Percentiles rank a stretch among this genome's conserved stretches.
Evolutionary conservation across 2,797 vertebrate species (phyloP).

Genomic region (Gymnoscopelus microlampas): DNA sequence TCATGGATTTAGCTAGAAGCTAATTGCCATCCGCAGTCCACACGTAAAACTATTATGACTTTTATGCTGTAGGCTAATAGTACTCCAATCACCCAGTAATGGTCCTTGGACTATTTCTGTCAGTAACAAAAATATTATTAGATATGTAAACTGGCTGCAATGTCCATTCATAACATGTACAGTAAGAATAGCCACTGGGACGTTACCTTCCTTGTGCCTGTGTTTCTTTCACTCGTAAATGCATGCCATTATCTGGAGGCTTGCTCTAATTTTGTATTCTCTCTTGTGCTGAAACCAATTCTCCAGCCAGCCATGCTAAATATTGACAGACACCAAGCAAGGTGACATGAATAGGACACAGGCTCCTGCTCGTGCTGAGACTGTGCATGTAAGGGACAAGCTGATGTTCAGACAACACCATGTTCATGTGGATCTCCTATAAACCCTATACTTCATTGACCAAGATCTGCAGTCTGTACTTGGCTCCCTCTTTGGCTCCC

Average conservation of each 20-base stretch:
- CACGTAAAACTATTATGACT: too few species aligned
- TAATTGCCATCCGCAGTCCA: too few species aligned
- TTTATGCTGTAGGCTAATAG: not conserved
- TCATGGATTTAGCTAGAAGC: too few species aligned
- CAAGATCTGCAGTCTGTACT: constrained; percentile 3
- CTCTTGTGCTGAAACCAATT: constrained; percentile 1
- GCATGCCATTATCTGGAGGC: not conserved
- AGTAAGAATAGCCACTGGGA: constrained; percentile 38
- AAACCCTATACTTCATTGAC: not conserved
- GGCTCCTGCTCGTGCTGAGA: not conserved
- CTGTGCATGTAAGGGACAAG: not conserved
- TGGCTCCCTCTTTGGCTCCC: too few species aligned
- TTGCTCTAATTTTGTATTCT: not conserved
- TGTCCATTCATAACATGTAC: constrained; percentile 1
- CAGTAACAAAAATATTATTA: too few species aligned
- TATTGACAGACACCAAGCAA: not conserved
- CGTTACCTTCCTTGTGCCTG: constrained; percentile 16
- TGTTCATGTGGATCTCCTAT: too few species aligned
- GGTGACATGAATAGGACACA: too few species aligned
- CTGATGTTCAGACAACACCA: too few species aligned
- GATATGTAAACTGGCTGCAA: too few species aligned
- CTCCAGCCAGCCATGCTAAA: not conserved
- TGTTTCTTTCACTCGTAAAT: constrained; percentile 1
- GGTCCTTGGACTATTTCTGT: too few species aligned
- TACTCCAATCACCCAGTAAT: not conserved